Conservation (phyloP, 2,888 invertebrate species). For the Cerastoderma edule region DNA sequence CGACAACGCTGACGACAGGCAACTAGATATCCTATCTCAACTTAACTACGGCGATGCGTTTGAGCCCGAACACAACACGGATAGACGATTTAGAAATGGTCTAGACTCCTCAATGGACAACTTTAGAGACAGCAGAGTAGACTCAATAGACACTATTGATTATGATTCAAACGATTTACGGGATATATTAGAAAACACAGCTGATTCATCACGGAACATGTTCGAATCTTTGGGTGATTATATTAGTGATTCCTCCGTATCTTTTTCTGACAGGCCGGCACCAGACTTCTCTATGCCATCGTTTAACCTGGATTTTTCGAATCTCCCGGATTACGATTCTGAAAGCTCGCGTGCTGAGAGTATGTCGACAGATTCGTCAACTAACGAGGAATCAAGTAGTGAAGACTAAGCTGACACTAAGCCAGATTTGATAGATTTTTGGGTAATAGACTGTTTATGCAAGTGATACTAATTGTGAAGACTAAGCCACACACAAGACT, state of each 20-base stretch:
- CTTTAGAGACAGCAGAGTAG: no score
- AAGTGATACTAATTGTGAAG: no score
- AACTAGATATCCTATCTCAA: no score
- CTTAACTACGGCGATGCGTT: no score
- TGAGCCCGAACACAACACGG: no score
- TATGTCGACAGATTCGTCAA: not conserved
- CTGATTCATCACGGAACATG: not conserved
- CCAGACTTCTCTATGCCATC: slow-evolving; percentile 34
- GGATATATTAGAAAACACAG: slow-evolving; percentile 7
- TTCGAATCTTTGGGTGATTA: not conserved
- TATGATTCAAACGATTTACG: not conserved
- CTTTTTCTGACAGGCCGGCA: slow-evolving; percentile 31
- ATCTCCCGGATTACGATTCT: slow-evolving; percentile 8
- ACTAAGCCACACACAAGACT: no score
- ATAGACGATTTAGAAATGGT: no score
- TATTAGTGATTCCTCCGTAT: slow-evolving; percentile 6
- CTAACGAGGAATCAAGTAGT: slow-evolving; percentile 5
- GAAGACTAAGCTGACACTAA: not conserved
- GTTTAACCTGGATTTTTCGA: slow-evolving; percentile 26
- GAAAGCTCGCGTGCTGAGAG: not conserved
- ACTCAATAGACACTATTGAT: no score
- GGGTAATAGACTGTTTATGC: not conserved
- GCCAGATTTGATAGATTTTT: not conserved
- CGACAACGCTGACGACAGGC: no score
- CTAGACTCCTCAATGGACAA: no score